Percentiles rank a stretch among this genome's conserved stretches.
These are phyloP conservation scores for Mastigias papua DNA, from an alignment of 30 jellyfish, hydroid and myxozoan species.

Conservation along the genomic window DNA sequence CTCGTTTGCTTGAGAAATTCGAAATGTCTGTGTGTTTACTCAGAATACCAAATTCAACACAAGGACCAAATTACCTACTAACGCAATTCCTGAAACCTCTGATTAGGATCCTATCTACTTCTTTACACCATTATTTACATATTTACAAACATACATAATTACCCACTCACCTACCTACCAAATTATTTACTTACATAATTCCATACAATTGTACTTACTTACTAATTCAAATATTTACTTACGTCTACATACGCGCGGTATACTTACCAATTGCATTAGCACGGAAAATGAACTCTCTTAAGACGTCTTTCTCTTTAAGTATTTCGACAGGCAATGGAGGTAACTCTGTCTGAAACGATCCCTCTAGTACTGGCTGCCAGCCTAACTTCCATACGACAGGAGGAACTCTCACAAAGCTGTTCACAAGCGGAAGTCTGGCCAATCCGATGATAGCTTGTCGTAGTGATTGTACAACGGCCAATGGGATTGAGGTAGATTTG, in stretches of 20 bases:
- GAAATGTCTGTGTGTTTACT: too few species aligned
- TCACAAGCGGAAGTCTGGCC: slow-evolving; percentile 90
- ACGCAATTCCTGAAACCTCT: too few species aligned
- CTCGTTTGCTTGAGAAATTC: too few species aligned
- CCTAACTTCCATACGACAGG: slow-evolving; percentile 97
- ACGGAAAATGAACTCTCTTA: slow-evolving; percentile 90
- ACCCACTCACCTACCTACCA: too few species aligned
- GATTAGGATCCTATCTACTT: too few species aligned
- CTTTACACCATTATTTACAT: too few species aligned
- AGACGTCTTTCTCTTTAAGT: slow-evolving; percentile 90
- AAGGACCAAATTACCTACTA: too few species aligned
- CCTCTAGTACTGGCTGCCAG: slow-evolving; percentile 90
- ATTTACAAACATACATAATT: too few species aligned
- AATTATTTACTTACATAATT: too few species aligned
- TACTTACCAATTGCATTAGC: slow-evolving; percentile 85
- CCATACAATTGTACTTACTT: too few species aligned
- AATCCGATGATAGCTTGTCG: slow-evolving; percentile 81
- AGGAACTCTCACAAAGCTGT: slow-evolving; percentile 90
- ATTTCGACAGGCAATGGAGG: slow-evolving; percentile 98
- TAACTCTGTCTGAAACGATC: slow-evolving; percentile 80
- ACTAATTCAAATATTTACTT: neutral
- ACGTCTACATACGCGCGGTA: neutral
- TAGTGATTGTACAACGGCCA: slow-evolving; percentile 43
- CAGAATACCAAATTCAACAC: too few species aligned
- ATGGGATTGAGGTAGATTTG: slow-evolving; percentile 60